phyloP scores from a whole-genome alignment of 2,797 vertebrate species.

The Notamacropus eugenii region DNA sequence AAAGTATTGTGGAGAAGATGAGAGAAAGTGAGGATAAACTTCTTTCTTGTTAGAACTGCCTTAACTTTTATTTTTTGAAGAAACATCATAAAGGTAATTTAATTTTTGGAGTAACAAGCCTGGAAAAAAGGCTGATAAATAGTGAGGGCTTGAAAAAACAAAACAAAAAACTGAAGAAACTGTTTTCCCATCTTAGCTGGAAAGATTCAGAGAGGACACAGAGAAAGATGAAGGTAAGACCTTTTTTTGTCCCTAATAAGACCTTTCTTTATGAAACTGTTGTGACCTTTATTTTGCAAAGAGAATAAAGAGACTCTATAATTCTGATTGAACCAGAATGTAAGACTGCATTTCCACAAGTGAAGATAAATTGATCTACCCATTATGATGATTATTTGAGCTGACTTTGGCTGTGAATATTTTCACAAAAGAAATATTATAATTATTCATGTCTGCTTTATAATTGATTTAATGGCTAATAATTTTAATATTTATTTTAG shows the following conservation, averaged over 20 bases:
- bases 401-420: neutral
- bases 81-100: neutral
- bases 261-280: neutral
- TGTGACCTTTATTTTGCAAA: neutral
- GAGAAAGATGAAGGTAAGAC: neutral
- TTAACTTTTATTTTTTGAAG: neutral
- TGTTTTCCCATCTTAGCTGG: neutral
- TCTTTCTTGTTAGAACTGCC: neutral
- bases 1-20: neutral
- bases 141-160: neutral
- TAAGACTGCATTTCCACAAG: neutral
- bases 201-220: neutral
- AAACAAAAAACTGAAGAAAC: neutral
- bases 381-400: neutral
- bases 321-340: neutral
- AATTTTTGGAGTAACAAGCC: neutral
- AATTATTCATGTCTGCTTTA: neutral
- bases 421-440: neutral
- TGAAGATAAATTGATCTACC: neutral
- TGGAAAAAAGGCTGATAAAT: neutral
- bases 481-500: neutral
- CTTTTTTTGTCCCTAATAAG: neutral
- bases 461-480: neutral
- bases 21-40: neutral
- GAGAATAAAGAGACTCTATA: neutral